Conservation (phyloP, 2,888 invertebrate species). For the Iselma pallidipennis region DNA sequence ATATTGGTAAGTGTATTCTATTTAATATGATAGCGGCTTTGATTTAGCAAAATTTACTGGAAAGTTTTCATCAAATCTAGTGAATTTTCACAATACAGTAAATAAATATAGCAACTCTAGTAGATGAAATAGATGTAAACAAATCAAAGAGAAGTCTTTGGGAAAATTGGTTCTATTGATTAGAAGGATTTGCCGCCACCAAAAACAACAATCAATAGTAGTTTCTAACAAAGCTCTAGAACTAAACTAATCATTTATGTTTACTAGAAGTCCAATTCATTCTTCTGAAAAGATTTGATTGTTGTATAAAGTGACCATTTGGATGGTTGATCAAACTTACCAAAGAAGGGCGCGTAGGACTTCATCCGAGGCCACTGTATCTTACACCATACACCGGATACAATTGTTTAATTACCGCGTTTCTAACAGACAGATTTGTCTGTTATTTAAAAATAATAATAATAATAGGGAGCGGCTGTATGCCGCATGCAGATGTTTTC, state of each 20-base stretch:
- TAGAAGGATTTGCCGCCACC: not conserved
- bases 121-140: not conserved
- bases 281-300: too few species aligned
- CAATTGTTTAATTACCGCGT: conserved; percentile 6
- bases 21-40: too few species aligned
- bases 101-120: not conserved
- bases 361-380: conserved; percentile 58
- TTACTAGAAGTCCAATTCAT: not conserved
- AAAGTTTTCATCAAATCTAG: not conserved
- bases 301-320: too few species aligned
- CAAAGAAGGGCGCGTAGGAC: conserved; percentile 48
- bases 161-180: not conserved
- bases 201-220: not conserved
- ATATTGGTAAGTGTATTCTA: too few species aligned
- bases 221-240: not conserved
- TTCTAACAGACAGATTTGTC: conserved; percentile 7
- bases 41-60: not conserved
- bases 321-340: too few species aligned
- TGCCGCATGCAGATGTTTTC: conserved; percentile 44
- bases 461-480: conserved; percentile 19
- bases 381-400: conserved; percentile 56
- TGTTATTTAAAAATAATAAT: conserved; percentile 1
- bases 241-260: not conserved
- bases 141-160: not conserved
- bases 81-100: not conserved